Evolutionary conservation across 2,113 vertebrate genomes (phyloP).

Genomic region (Micronisus gabar): DNA sequence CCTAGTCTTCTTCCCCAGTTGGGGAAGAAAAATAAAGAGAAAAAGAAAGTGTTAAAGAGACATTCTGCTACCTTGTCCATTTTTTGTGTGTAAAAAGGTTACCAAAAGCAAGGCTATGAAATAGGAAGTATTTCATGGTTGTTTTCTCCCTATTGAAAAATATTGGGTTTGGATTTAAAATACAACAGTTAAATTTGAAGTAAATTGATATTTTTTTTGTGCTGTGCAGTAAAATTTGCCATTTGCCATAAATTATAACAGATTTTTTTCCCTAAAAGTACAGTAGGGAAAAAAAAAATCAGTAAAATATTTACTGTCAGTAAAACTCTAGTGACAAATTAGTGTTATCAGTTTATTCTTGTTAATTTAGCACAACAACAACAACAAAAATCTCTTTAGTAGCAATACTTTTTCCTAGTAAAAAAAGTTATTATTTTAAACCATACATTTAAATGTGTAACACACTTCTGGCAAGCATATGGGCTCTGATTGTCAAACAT

Average conservation of each 20-base stretch:
- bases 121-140: neutral
- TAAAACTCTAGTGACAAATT: neutral
- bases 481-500: slow-evolving; percentile 52
- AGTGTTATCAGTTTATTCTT: neutral
- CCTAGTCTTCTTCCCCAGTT: neutral
- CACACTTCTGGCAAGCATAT: slow-evolving; percentile 41
- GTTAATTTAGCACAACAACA: neutral
- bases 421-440: neutral
- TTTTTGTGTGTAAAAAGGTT: neutral
- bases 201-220: neutral
- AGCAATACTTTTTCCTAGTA: neutral
- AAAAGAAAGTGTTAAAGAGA: neutral
- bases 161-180: neutral
- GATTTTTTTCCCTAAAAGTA: neutral
- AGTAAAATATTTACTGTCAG: neutral
- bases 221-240: neutral
- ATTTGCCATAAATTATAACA: neutral
- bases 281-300: neutral
- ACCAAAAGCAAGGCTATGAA: neutral
- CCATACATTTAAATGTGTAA: neutral
- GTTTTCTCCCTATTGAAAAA: neutral
- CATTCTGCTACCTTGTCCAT: neutral
- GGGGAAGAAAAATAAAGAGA: accelerated
- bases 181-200: neutral
- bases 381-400: neutral